Evolutionary conservation across 2,113 vertebrate species (phyloP).

Genomic region (Ascaphus truei): DNA sequence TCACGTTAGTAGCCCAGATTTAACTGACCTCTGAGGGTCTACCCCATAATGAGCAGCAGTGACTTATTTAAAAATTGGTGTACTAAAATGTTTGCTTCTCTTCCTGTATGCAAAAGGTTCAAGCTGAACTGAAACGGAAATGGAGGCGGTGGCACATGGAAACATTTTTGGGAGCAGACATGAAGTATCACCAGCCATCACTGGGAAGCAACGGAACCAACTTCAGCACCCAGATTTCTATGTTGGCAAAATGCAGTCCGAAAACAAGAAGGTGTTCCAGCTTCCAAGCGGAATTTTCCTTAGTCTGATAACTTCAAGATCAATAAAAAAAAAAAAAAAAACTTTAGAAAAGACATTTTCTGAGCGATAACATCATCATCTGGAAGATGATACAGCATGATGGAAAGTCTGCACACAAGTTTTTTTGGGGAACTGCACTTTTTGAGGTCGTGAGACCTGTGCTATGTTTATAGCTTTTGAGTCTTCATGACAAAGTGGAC

Average conservation of each 20-base stretch:
- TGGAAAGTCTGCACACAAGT: background rate
- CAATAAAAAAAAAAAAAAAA: background rate
- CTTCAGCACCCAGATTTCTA: conserved; percentile 92
- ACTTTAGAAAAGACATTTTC: background rate
- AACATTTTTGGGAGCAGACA: conserved; percentile 72
- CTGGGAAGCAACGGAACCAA: conserved; percentile 86
- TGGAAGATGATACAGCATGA: background rate
- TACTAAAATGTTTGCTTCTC: conserved; percentile 2
- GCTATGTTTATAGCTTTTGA: background rate
- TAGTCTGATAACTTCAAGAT: conserved; percentile 56
- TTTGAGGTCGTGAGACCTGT: background rate
- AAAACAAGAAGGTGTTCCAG: conserved; percentile 68
- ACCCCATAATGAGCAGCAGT: too few species aligned
- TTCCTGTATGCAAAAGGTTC: conserved; percentile 69
- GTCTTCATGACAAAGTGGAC: background rate
- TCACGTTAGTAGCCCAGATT: too few species aligned
- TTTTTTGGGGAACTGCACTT: conserved; percentile 15
- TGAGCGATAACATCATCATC: background rate
- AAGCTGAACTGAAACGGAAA: conserved; percentile 89
- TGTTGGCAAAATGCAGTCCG: conserved; percentile 87
- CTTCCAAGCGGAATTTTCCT: conserved; percentile 78
- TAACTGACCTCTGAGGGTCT: too few species aligned
- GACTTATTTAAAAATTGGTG: too few species aligned
- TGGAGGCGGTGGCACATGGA: conserved; percentile 91
- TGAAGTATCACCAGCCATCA: conserved; percentile 84